Evolutionary conservation across 2,113 vertebrate genomes (phyloP).

Genomic region (Tenrec ecaudatus): DNA sequence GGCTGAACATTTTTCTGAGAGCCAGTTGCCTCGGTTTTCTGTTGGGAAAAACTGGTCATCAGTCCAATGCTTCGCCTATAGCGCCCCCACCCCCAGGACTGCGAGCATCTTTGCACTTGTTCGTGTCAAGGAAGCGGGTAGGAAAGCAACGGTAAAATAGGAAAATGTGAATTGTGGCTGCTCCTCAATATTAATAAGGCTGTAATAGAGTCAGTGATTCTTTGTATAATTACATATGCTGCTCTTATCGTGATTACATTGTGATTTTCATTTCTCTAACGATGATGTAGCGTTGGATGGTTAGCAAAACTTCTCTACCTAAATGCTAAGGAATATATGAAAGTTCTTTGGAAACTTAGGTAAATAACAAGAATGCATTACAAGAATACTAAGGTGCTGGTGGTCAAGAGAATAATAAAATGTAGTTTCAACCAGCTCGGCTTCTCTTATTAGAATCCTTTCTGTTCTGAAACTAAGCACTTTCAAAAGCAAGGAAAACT

Average conservation of each 20-base stretch:
- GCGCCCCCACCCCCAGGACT: background rate
- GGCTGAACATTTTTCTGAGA: no score
- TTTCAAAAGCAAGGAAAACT: background rate
- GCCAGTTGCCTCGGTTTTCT: no score
- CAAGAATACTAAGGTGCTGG: background rate
- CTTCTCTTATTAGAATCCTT: background rate
- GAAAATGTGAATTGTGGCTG: conserved; percentile 3
- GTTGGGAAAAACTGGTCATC: no score
- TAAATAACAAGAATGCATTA: conserved; percentile 51
- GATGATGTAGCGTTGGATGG: conserved; percentile 18
- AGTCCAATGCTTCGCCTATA: no score
- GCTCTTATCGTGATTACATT: conserved; percentile 18
- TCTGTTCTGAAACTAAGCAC: conserved; percentile 25
- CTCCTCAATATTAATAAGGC: background rate
- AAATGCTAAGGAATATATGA: conserved; percentile 5
- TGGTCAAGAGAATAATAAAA: conserved; percentile 52
- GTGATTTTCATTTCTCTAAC: conserved; percentile 60
- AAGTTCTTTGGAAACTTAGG: conserved; percentile 22
- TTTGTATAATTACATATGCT: background rate
- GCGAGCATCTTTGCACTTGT: background rate
- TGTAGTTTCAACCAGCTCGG: background rate
- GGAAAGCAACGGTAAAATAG: background rate
- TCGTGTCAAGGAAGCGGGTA: background rate
- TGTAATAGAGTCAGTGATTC: background rate
- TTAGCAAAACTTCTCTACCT: conserved; percentile 16